Base-by-base conservation (phyloP, 2,113 vertebrate genomes). In the Saimiri boliviensis region DNA sequence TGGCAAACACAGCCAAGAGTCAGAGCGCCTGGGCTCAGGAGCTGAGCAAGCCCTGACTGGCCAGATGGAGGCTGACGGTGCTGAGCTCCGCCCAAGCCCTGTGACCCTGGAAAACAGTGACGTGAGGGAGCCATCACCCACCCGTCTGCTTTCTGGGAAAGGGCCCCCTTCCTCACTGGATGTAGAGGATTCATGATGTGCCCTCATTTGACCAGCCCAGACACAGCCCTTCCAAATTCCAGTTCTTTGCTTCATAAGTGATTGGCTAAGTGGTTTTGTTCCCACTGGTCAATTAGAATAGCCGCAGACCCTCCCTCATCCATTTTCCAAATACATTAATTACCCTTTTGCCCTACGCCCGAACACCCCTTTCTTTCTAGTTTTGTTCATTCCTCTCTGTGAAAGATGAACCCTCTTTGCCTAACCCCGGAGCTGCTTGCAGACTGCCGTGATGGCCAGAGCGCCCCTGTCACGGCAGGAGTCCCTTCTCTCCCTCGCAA, bases 261-360 rank as follows among this genome's bases (percentile, higher is more conserved):
- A 40, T 73, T 25, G 16, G 7, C 19, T 68, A 52, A 80, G 9
- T 52, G 17, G 23, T n/a, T 45, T 68, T 76, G 60, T 6, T 5
- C 16, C 68, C 25, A 23, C 1, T 58, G 58, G 40, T 2, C 11
- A 37, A 25, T 30, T 16, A 35, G 17, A 87, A 37, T 7, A 21
- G 47, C 20, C 40, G 23, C 52, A 42, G 8, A 54, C 49, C 10
- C 23, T 42, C 9, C 40, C 52, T 80, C 40, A 63, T 25, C 54
- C 5, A 16, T 30, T 4, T 10, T 45, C 27, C 20, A 32, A 45
- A 25, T 13, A 3, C 3, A 6, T 19, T 6, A 4, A 6, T 19
- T 6, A 4, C 54, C 47, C 32, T 58, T 56, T 30, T 47, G 19
- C 9, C 35, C 37, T 6, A 13, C 12, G 3, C n/a, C 21, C 42